These are phyloP conservation scores for Protosalanx chinensis DNA, from an alignment of 2,797 vertebrate genomes.

Conservation along the genomic window DNA sequence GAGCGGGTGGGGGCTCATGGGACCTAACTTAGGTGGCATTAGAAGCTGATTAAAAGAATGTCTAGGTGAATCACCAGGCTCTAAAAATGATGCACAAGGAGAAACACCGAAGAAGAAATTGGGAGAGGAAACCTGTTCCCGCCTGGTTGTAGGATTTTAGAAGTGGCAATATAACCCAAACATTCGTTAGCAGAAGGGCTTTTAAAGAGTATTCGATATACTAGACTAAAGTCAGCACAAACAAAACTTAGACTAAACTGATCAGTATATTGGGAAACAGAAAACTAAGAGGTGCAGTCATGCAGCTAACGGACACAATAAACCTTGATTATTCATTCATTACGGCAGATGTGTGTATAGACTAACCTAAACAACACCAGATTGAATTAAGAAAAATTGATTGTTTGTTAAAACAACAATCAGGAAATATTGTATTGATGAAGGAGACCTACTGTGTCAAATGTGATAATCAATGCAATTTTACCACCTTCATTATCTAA, in stretches of 20 bases:
- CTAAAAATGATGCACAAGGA: conserved; percentile 30
- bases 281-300: neutral
- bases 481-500: no score
- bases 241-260: conserved; percentile 15
- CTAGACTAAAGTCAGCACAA: conserved; percentile 29
- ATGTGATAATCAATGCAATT: no score
- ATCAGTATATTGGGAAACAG: neutral
- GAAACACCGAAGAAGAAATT: conserved; percentile 10
- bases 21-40: conserved; percentile 36
- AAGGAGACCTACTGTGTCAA: no score
- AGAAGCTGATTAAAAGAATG: conserved; percentile 52
- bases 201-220: conserved; percentile 10
- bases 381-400: no score
- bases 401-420: no score
- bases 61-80: conserved; percentile 35
- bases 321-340: no score
- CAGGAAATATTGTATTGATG: no score
- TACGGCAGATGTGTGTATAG: neutral
- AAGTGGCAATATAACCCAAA: conserved; percentile 21
- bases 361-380: neutral
- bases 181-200: no score
- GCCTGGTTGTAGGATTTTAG: conserved; percentile 17
- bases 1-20: conserved; percentile 13
- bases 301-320: neutral
- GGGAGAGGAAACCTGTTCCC: conserved; percentile 27